Conservation (phyloP, 2,797 vertebrate species). For the Rhinogobio ventralis region DNA sequence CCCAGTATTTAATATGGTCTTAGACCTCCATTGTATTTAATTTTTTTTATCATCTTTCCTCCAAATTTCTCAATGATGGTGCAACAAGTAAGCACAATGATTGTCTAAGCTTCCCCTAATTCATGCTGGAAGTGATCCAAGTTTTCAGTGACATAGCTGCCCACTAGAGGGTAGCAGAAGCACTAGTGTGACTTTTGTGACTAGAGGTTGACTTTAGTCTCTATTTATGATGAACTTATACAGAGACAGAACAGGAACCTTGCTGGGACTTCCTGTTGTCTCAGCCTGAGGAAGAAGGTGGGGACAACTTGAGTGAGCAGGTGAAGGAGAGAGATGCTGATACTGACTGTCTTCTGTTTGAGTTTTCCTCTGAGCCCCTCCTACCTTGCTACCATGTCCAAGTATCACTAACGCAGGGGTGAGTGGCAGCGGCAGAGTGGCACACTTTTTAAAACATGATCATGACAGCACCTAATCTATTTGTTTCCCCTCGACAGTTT, state of each 20-base stretch:
- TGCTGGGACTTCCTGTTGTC: conserved; percentile 90
- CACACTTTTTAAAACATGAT: not conserved
- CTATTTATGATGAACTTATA: conserved; percentile 45
- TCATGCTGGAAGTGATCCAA: conserved; percentile 7
- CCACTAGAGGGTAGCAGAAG: conserved; percentile 71
- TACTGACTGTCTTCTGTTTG: conserved; percentile 91
- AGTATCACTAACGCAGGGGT: conserved; percentile 93
- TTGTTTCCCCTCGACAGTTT: conserved; percentile 76
- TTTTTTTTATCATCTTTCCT: not conserved
- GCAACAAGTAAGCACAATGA: not conserved
- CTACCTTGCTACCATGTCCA: conserved; percentile 95
- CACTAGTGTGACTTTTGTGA: not conserved
- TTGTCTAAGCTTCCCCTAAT: not conserved
- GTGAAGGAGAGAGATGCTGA: conserved; percentile 84
- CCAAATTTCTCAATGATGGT: not conserved
- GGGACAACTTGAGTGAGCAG: conserved; percentile 77
- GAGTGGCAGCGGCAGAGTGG: conserved; percentile 69
- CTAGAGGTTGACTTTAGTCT: not conserved
- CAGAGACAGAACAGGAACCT: conserved; percentile 91
- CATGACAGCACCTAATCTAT: not conserved
- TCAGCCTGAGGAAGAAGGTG: conserved; percentile 85
- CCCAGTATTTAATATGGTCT: not conserved
- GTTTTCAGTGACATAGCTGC: not conserved
- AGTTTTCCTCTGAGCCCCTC: conserved; percentile 94
- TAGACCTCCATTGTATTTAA: not conserved